phyloP scores from a whole-genome alignment of 2,797 vertebrate species.

The Enteromius paludinosus region DNA sequence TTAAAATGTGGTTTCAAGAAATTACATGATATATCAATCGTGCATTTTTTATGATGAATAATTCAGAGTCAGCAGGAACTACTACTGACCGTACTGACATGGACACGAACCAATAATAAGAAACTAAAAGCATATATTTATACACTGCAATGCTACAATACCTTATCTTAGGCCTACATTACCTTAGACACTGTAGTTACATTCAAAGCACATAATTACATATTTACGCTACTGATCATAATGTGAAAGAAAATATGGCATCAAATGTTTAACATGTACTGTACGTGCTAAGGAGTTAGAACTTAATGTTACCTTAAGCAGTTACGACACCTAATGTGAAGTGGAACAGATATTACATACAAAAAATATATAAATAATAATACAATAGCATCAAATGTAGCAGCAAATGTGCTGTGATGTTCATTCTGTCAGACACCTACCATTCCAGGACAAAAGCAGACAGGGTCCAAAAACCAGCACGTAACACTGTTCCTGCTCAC shows the following conservation, averaged over 20 bases:
- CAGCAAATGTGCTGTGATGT: neutral
- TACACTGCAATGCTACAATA: neutral
- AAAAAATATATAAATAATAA: neutral
- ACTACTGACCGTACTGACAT: neutral
- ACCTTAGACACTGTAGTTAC: neutral
- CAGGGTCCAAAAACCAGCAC: neutral
- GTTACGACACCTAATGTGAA: neutral
- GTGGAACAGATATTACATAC: no score
- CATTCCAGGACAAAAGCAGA: neutral
- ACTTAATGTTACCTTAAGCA: neutral
- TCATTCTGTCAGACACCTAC: slow-evolving; percentile 24
- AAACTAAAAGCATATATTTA: neutral
- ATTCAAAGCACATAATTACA: neutral
- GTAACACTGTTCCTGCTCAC: neutral
- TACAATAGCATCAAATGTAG: neutral
- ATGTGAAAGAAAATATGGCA: neutral
- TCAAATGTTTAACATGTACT: neutral
- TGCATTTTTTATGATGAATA: neutral
- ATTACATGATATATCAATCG: neutral
- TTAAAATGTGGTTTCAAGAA: neutral
- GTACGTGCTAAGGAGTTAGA: neutral
- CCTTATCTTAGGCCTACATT: neutral
- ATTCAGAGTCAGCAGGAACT: neutral
- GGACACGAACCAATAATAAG: neutral
- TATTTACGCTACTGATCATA: neutral